These are phyloP conservation scores for Notothenia rossii DNA, from an alignment of 2,113 vertebrate genomes.

Conservation along the genomic window DNA sequence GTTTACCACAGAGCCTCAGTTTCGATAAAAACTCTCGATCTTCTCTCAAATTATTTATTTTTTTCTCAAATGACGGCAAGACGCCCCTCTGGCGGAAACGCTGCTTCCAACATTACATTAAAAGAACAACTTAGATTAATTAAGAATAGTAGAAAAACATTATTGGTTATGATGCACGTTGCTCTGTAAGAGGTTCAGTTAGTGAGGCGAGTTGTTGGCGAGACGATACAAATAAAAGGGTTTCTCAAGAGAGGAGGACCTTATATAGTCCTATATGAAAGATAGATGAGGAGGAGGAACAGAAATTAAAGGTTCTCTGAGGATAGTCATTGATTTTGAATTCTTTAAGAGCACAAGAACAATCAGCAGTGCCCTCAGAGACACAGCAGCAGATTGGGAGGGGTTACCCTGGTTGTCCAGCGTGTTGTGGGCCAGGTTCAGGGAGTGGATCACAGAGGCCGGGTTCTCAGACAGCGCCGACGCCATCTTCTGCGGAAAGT, in stretches of 20 bases:
- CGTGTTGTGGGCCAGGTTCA: slow-evolving; percentile 92
- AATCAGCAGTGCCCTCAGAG: slow-evolving; percentile 29
- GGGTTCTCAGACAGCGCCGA: slow-evolving; percentile 90
- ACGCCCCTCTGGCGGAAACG: no score
- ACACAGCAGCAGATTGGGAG: slow-evolving; percentile 21
- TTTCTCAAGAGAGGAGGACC: slow-evolving; percentile 15
- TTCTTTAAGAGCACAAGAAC: slow-evolving; percentile 53
- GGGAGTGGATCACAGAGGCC: slow-evolving; percentile 88
- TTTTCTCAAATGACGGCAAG: no score
- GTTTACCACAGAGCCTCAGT: no score
- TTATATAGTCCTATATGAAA: slow-evolving; percentile 10
- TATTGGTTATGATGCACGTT: no score
- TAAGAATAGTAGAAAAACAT: no score
- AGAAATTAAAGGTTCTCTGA: slow-evolving; percentile 37
- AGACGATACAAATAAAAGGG: slow-evolving; percentile 2
- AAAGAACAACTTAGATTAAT: no score
- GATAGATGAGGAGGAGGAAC: slow-evolving; percentile 11
- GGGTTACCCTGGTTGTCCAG: slow-evolving; percentile 92
- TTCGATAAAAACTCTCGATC: no score
- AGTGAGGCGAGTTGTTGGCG: neutral
- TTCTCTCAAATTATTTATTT: no score
- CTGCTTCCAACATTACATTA: no score
- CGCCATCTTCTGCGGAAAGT: slow-evolving; percentile 92
- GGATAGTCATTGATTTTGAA: slow-evolving; percentile 47
- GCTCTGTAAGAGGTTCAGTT: no score